These are phyloP conservation scores for Sitta carolinensis DNA, from an alignment of 2,797 vertebrate species.

Conservation along the genomic window DNA sequence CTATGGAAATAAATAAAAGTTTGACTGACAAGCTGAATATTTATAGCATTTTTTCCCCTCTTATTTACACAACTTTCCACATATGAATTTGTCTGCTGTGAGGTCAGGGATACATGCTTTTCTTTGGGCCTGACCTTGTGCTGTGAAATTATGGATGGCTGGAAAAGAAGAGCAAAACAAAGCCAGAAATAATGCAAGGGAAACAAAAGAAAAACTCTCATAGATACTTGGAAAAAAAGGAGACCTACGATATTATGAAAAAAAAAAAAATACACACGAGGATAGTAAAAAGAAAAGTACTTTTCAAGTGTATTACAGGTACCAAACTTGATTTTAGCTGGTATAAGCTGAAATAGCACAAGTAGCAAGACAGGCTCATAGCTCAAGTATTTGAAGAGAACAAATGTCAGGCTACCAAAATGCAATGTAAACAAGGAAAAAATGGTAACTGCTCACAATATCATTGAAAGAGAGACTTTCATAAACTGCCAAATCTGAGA, in stretches of 20 bases:
- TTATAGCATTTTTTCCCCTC: fast-evolving
- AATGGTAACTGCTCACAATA: not conserved
- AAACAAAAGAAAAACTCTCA: not conserved
- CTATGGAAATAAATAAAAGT: not conserved
- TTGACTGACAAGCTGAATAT: not conserved
- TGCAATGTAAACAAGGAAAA: not conserved
- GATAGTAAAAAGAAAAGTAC: not conserved
- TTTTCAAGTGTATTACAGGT: not conserved
- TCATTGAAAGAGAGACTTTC: not conserved
- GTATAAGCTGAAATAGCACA: not conserved
- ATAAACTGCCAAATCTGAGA: not conserved
- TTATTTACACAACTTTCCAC: not conserved
- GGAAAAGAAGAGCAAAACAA: not conserved
- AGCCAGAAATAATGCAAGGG: not conserved
- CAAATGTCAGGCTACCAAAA: not conserved
- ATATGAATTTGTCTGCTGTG: not conserved
- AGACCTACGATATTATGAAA: not conserved
- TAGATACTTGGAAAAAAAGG: not conserved
- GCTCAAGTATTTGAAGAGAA: not conserved
- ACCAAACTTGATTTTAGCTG: not conserved
- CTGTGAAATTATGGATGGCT: not conserved
- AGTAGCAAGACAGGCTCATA: not conserved
- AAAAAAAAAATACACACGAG: not conserved
- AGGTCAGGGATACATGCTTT: not conserved
- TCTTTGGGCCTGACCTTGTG: not conserved